Evolutionary conservation across 2,888 invertebrate genomes (phyloP).

Genomic region (Tachina fera): DNA sequence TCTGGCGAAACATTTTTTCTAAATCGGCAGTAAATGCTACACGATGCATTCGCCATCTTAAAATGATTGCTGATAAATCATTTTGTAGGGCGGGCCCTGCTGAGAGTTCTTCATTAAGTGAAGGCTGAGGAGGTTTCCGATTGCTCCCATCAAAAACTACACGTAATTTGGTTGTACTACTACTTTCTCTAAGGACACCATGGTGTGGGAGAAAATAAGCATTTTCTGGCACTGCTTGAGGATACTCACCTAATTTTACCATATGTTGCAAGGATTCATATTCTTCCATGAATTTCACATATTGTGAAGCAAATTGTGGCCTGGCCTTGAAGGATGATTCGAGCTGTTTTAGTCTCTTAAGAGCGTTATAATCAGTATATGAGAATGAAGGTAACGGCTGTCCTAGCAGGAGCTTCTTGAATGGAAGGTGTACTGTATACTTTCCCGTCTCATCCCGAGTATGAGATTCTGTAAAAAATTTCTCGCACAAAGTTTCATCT

Average conservation of each 20-base stretch:
- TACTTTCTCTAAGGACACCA: constrained; percentile 52
- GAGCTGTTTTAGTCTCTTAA: constrained; percentile 47
- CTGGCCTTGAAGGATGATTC: constrained; percentile 29
- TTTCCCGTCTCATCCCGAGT: constrained; percentile 17
- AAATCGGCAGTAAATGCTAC: constrained; percentile 46
- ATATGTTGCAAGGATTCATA: constrained; percentile 44
- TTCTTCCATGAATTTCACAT: constrained; percentile 42
- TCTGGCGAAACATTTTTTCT: constrained; percentile 62
- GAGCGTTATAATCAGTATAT: constrained; percentile 47
- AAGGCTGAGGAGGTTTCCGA: not conserved
- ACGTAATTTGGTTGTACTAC: constrained; percentile 38
- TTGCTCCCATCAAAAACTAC: not conserved
- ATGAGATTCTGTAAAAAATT: constrained; percentile 26
- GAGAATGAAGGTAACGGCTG: constrained; percentile 27
- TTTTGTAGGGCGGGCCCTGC: constrained; percentile 48
- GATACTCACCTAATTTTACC: constrained; percentile 52
- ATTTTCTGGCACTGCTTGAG: constrained; percentile 21
- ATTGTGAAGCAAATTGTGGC: constrained; percentile 19
- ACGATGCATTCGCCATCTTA: constrained; percentile 30
- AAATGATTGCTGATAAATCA: constrained; percentile 22
- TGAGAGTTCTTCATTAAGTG: constrained; percentile 39
- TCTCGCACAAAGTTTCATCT: constrained; percentile 39
- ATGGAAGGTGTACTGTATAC: constrained; percentile 45
- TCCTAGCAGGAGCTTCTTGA: constrained; percentile 29
- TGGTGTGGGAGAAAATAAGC: constrained; percentile 48